Conservation (phyloP, 2,113 vertebrate genomes). For the Percina caprodes region DNA sequence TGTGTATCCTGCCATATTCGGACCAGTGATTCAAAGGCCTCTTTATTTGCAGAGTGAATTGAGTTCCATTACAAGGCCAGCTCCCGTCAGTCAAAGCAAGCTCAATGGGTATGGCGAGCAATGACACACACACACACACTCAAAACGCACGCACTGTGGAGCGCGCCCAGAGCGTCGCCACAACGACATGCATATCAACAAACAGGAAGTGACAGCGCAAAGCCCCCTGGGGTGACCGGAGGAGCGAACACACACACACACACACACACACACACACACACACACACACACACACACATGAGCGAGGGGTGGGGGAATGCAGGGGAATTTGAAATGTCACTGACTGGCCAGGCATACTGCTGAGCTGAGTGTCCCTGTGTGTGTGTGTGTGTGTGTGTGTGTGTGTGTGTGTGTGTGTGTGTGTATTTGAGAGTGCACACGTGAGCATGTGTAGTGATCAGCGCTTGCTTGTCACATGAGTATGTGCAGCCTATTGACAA, state of each 20-base stretch:
- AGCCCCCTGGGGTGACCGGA: constrained; percentile 77
- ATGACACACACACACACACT: constrained; percentile 55
- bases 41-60: constrained; percentile 86
- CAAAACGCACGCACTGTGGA: constrained; percentile 50
- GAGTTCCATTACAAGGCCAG: constrained; percentile 80
- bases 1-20: constrained; percentile 77
- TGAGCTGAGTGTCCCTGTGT: constrained; percentile 33
- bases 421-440: background rate
- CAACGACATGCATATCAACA: constrained; percentile 77
- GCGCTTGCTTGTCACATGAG: constrained; percentile 8
- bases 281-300: constrained; percentile 35
- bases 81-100: constrained; percentile 75
- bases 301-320: constrained; percentile 34
- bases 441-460: constrained; percentile 24
- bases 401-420: constrained; percentile 4
- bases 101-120: constrained; percentile 69
- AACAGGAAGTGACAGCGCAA: constrained; percentile 81
- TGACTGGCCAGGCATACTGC: constrained; percentile 56
- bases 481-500: constrained; percentile 32
- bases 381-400: constrained; percentile 44
- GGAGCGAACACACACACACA: constrained; percentile 59
- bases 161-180: constrained; percentile 71
- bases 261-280: constrained; percentile 49
- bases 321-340: constrained; percentile 78
- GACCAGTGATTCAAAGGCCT: constrained; percentile 84